phyloP scores from a whole-genome alignment of 2,113 vertebrate species.

The Cercopithecus mona region DNA sequence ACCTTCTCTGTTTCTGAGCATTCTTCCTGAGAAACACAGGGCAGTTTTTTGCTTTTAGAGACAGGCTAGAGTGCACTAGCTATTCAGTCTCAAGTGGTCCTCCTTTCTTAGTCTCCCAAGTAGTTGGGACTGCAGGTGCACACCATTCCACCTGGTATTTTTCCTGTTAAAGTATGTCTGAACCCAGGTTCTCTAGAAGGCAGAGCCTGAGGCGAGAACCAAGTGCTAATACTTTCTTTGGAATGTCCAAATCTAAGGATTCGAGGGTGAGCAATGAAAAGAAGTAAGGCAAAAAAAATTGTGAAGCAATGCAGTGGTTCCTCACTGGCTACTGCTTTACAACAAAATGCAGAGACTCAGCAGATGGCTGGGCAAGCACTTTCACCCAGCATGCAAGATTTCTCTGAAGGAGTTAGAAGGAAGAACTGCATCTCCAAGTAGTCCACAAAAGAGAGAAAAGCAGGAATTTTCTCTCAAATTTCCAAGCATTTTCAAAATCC shows the following conservation, averaged over 20 bases:
- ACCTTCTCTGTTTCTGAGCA: not conserved
- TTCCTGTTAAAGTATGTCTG: not conserved
- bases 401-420: not conserved
- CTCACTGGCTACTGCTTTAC: not conserved
- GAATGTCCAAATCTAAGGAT: not conserved
- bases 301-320: not conserved
- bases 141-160: not conserved
- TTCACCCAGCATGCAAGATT: not conserved
- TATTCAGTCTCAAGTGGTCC: not conserved
- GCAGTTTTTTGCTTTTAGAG: not conserved
- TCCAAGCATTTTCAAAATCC: not conserved
- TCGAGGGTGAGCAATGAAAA: not conserved
- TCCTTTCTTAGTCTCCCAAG: not conserved
- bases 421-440: not conserved
- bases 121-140: not conserved
- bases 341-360: not conserved
- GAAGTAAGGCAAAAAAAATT: not conserved
- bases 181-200: not conserved
- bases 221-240: not conserved
- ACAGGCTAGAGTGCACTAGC: not conserved
- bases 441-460: not conserved
- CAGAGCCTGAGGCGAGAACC: not conserved
- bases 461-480: not conserved
- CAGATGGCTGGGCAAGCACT: not conserved
- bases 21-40: not conserved